phyloP scores from a whole-genome alignment of 2,888 invertebrate genomes.

The Nycteola revayana region DNA sequence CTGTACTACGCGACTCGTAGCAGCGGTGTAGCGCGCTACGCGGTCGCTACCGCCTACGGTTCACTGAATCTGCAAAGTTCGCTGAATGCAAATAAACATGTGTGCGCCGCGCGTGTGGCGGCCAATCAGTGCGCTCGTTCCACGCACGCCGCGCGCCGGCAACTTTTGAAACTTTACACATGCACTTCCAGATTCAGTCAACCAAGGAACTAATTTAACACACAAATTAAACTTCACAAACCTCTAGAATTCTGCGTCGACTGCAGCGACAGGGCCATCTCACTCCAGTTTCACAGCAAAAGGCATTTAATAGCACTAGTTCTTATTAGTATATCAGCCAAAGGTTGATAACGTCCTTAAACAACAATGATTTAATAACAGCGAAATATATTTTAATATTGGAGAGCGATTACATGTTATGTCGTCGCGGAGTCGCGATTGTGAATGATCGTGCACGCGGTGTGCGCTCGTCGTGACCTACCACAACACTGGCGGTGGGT shows the following conservation, averaged over 20 bases:
- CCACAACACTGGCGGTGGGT: slow-evolving; percentile 82
- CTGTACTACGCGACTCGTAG: slow-evolving; percentile 49
- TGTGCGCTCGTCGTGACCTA: slow-evolving; percentile 80
- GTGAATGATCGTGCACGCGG: slow-evolving; percentile 56
- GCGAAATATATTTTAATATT: slow-evolving; percentile 24
- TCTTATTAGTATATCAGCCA: slow-evolving; percentile 33
- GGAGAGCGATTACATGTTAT: slow-evolving; percentile 54
- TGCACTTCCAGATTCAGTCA: slow-evolving; percentile 55
- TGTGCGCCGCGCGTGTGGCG: slow-evolving; percentile 60
- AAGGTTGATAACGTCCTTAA: slow-evolving; percentile 25
- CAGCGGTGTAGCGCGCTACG: slow-evolving; percentile 65
- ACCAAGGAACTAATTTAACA: no score
- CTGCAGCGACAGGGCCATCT: slow-evolving; percentile 83
- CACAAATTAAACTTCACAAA: slow-evolving; percentile 52
- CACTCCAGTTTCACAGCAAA: slow-evolving; percentile 75
- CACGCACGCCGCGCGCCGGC: slow-evolving; percentile 73
- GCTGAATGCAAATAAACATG: slow-evolving; percentile 77
- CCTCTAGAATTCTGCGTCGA: slow-evolving; percentile 81
- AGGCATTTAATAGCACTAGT: slow-evolving; percentile 69
- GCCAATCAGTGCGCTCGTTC: slow-evolving; percentile 66
- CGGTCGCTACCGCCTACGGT: slow-evolving; percentile 68
- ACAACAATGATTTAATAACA: slow-evolving; percentile 17
- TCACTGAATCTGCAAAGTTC: slow-evolving; percentile 77
- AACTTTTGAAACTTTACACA: slow-evolving; percentile 74
- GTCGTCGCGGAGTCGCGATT: slow-evolving; percentile 61